Percentiles rank a stretch among this genome's conserved stretches.
Evolutionary conservation across 2,113 vertebrate genomes (phyloP).

Genomic region (Pterocles orientalis): DNA sequence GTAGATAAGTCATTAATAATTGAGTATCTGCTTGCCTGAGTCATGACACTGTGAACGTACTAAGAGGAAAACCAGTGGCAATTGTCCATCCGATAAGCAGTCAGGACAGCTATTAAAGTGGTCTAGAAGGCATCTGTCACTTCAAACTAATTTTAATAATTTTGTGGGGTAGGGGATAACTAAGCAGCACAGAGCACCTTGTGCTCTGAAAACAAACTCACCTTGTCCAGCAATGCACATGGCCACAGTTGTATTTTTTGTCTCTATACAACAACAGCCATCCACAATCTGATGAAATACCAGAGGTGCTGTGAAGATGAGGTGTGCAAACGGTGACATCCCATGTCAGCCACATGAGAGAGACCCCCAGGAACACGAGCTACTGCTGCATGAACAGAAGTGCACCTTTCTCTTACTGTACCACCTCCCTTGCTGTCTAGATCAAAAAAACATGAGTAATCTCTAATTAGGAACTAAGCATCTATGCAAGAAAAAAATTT

Average conservation of each 20-base stretch:
- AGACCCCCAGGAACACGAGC: not conserved
- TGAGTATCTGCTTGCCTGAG: slow-evolving; percentile 55
- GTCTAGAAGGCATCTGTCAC: not conserved
- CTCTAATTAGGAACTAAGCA: not conserved
- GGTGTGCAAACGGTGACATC: not conserved
- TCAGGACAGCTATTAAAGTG: not conserved
- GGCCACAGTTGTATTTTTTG: not conserved
- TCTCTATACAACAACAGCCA: not conserved
- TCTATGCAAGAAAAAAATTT: not conserved
- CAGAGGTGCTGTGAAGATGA: not conserved
- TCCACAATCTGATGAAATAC: not conserved
- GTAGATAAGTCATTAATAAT: slow-evolving; percentile 71
- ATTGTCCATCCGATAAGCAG: not conserved
- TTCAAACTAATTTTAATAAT: not conserved
- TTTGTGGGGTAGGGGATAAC: too few relatives aligned
- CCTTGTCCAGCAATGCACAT: not conserved
- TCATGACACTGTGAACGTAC: slow-evolving; percentile 27
- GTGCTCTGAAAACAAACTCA: not conserved
- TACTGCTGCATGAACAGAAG: not conserved
- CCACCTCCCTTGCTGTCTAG: not conserved
- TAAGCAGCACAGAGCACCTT: not conserved
- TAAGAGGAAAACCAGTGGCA: slow-evolving; percentile 5
- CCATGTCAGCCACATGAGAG: not conserved
- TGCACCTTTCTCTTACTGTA: not conserved
- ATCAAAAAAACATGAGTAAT: not conserved